Percentiles rank a stretch among this genome's conserved stretches.
Conservation (phyloP, 2,888 invertebrate genomes). For the Hofmannophila pseudospretella region DNA sequence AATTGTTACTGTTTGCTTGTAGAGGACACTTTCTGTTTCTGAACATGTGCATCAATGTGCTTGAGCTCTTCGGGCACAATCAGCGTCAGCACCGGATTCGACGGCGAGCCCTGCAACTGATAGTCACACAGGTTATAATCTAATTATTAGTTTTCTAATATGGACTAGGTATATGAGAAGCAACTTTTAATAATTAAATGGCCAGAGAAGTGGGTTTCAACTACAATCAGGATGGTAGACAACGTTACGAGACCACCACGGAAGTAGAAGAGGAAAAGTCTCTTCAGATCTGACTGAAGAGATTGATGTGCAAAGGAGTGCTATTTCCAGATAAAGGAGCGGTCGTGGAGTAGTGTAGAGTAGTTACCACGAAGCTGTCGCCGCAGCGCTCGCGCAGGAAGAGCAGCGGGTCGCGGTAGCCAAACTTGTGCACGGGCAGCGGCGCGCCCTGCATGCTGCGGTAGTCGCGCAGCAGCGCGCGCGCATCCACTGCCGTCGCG, state of each 20-base stretch:
- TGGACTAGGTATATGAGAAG: no score
- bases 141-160: neutral
- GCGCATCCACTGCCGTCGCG: conserved; percentile 48
- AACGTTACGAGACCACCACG: no score
- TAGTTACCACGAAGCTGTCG: conserved; percentile 54
- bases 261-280: no score
- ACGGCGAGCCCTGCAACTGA: conserved; percentile 44
- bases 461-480: conserved; percentile 52
- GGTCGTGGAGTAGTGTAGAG: no score
- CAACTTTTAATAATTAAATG: no score
- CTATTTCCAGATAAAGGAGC: no score
- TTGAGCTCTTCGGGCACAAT: conserved; percentile 56
- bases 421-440: conserved; percentile 43
- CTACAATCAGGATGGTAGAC: no score
- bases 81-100: conserved; percentile 51
- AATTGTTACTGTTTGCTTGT: conserved; percentile 48
- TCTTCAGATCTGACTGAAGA: no score
- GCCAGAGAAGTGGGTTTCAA: no score
- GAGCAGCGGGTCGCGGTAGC: conserved; percentile 40
- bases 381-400: conserved; percentile 51
- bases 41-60: conserved; percentile 65
- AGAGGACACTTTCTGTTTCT: conserved; percentile 43
- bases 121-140: no score
- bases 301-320: no score
- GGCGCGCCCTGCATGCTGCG: conserved; percentile 44